Evolutionary conservation across 2,113 vertebrate species (phyloP).

Genomic region (Nibea albiflora): DNA sequence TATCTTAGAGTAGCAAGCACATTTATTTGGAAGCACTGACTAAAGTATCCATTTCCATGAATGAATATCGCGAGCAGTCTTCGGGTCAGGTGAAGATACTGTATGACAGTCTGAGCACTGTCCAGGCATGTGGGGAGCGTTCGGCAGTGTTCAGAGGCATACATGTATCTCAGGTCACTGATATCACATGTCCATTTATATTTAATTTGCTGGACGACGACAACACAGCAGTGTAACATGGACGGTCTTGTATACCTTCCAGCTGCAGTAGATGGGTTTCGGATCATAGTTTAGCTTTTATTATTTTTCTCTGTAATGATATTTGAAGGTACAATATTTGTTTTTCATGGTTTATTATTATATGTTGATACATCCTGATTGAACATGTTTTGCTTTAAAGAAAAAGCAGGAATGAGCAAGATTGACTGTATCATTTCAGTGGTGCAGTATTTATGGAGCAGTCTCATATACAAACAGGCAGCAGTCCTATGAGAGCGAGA

Average conservation of each 20-base stretch:
- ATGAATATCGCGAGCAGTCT: constrained; percentile 17
- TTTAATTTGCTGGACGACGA: constrained; percentile 74
- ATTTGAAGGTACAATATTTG: neutral
- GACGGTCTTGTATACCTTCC: neutral
- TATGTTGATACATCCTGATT: neutral
- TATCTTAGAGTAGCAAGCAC: neutral
- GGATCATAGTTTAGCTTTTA: neutral
- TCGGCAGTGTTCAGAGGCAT: constrained; percentile 30
- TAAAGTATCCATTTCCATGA: constrained; percentile 22
- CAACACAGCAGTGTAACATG: constrained; percentile 60
- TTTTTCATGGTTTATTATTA: neutral
- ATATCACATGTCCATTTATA: constrained; percentile 82
- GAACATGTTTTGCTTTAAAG: neutral
- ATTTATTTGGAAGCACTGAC: constrained; percentile 6
- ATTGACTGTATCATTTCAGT: constrained; percentile 45
- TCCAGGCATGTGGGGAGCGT: constrained; percentile 58
- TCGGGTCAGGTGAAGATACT: constrained; percentile 17
- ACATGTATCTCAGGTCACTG: constrained; percentile 66
- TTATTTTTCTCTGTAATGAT: neutral
- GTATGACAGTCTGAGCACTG: neutral
- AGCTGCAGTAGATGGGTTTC: neutral
- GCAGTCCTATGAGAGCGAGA: constrained; percentile 57
- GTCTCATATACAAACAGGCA: constrained; percentile 61
- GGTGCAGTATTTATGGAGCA: constrained; percentile 67
- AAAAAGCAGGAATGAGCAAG: neutral